Evolutionary conservation across 1,140 invertebrate genomes (phyloP).

Genomic region (Ridgeia piscesae): DNA sequence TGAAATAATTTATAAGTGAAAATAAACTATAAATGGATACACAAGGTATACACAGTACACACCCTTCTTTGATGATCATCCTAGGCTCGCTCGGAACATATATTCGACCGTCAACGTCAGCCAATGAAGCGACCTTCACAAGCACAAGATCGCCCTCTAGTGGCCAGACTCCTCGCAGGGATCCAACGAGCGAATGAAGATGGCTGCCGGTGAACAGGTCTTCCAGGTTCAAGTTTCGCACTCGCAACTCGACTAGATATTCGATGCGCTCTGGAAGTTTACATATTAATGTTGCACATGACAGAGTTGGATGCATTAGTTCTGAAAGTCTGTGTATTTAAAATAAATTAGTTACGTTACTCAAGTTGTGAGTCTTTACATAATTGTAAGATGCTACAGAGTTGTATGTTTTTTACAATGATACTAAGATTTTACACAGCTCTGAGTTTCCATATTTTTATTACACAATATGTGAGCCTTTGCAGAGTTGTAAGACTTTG

Average conservation of each 20-base stretch:
- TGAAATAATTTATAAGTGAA: background rate
- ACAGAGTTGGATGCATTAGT: too few species aligned
- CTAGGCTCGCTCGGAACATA: background rate
- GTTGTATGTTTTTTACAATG: too few species aligned
- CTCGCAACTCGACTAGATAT: background rate
- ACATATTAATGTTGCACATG: background rate
- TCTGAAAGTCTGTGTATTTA: too few species aligned
- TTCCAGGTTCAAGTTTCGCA: background rate
- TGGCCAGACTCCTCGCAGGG: background rate
- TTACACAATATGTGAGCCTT: too few species aligned
- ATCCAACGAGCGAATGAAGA: background rate
- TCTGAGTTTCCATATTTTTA: too few species aligned
- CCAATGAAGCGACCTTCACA: background rate
- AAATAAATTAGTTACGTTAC: background rate
- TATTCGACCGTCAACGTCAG: background rate
- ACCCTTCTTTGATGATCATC: background rate
- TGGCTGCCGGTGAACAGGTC: background rate
- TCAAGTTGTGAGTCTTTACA: background rate
- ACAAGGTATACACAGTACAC: too few species aligned
- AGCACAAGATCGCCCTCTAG: slow-evolving; percentile 11
- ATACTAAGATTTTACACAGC: too few species aligned
- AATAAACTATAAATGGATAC: background rate
- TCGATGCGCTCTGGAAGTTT: background rate
- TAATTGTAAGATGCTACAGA: too few species aligned
- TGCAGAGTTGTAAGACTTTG: too few species aligned